Conservation (phyloP, 2,797 vertebrate species). For the Hirundo rustica region DNA sequence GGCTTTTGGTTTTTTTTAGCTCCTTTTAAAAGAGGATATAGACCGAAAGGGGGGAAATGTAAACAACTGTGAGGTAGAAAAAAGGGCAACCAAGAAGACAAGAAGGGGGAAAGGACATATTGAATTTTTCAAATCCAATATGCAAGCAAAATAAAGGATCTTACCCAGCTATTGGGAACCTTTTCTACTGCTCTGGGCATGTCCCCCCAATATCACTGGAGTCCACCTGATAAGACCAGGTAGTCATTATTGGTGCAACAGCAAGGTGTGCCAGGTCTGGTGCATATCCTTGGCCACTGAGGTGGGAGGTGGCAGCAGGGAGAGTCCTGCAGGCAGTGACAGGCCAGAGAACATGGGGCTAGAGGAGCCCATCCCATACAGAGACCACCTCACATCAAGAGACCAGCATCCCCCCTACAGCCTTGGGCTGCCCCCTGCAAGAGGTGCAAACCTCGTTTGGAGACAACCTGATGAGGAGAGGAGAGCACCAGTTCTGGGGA, state of each 20-base stretch:
- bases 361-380: background rate
- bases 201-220: background rate
- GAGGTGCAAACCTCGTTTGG: background rate
- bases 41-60: background rate
- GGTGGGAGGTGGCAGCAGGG: background rate
- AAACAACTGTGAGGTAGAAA: background rate
- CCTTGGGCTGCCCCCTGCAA: background rate
- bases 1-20: background rate
- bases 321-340: background rate
- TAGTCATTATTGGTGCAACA: background rate
- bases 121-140: background rate
- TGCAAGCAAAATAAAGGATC: background rate
- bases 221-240: background rate
- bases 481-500: background rate
- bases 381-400: background rate
- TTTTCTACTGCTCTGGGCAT: background rate
- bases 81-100: background rate
- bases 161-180: background rate
- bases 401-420: background rate
- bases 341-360: fast-evolving
- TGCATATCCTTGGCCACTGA: background rate
- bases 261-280: background rate
- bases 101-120: fast-evolving
- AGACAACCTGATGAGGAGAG: background rate
- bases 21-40: background rate